Evolutionary conservation across 2,888 invertebrate genomes (phyloP).

Genomic region (Xanthostigma xanthostigma): DNA sequence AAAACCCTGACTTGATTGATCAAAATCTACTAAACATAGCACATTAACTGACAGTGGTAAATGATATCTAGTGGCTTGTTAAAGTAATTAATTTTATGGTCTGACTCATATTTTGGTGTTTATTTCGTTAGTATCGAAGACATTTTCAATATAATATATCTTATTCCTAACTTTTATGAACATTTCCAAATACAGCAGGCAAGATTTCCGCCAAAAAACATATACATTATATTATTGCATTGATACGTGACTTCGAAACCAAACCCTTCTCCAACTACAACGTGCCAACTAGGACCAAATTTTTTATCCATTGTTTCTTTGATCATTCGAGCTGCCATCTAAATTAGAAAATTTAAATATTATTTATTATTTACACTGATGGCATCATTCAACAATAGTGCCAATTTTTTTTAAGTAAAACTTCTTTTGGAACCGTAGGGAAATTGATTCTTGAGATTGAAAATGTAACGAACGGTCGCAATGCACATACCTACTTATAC

Average conservation of each 20-base stretch:
- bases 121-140: background rate
- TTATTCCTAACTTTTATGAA: conserved; percentile 30
- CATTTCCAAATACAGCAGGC: conserved; percentile 79
- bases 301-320: conserved; percentile 94
- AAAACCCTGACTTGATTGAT: too few species aligned
- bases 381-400: too few species aligned
- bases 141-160: background rate
- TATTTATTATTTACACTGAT: background rate
- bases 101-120: too few species aligned
- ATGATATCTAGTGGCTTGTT: too few species aligned
- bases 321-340: conserved; percentile 83
- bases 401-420: too few species aligned
- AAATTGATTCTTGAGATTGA: too few species aligned
- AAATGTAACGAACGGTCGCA: too few species aligned
- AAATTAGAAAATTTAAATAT: conserved; percentile 7
- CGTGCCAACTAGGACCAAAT: conserved; percentile 88
- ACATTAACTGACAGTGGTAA: too few species aligned
- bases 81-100: too few species aligned
- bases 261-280: conserved; percentile 90
- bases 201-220: conserved; percentile 84
- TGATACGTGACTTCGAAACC: conserved; percentile 89
- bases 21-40: too few species aligned
- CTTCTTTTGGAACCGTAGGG: too few species aligned
- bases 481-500: too few species aligned
- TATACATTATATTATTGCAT: conserved; percentile 69